Conservation (phyloP, 2,888 invertebrate species). For the Acleris sparsana region DNA sequence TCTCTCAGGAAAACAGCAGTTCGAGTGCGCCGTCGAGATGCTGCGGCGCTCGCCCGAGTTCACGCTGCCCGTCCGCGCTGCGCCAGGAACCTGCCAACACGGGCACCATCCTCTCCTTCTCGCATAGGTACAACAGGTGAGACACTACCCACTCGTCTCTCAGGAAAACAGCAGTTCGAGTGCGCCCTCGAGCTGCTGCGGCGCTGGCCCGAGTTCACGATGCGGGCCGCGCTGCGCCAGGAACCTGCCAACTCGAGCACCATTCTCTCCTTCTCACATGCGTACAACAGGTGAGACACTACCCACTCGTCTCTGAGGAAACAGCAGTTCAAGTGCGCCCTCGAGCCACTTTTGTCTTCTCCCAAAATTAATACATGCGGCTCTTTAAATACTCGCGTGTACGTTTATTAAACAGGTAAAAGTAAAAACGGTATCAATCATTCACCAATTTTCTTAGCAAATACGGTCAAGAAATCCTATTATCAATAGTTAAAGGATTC, state of each 20-base stretch:
- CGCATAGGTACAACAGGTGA: conserved; percentile 90
- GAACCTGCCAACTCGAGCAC: conserved; percentile 92
- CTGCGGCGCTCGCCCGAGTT: conserved; percentile 90
- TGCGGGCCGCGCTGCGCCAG: conserved; percentile 90
- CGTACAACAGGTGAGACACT: conserved; percentile 86
- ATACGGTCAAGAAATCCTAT: too few relatives aligned
- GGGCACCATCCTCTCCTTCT: conserved; percentile 92
- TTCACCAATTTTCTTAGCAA: too few relatives aligned
- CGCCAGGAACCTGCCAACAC: conserved; percentile 92
- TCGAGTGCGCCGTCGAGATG: conserved; percentile 87
- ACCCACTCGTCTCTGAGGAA: background rate
- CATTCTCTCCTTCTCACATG: conserved; percentile 92
- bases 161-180: conserved; percentile 72
- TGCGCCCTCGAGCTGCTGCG: conserved; percentile 88
- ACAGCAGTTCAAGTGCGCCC: conserved; percentile 85
- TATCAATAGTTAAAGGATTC: too few relatives aligned
- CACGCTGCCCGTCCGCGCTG: conserved; percentile 89
- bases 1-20: conserved; percentile 46
- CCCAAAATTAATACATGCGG: too few relatives aligned
- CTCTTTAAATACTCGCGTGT: too few relatives aligned
- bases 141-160: background rate
- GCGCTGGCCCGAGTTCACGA: conserved; percentile 90
- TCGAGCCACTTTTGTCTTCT: conserved; percentile 77
- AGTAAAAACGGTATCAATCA: too few relatives aligned
- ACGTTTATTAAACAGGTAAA: too few relatives aligned